phyloP scores from a whole-genome alignment of 2,797 vertebrate species.

The Hylomyscus alleni region DNA sequence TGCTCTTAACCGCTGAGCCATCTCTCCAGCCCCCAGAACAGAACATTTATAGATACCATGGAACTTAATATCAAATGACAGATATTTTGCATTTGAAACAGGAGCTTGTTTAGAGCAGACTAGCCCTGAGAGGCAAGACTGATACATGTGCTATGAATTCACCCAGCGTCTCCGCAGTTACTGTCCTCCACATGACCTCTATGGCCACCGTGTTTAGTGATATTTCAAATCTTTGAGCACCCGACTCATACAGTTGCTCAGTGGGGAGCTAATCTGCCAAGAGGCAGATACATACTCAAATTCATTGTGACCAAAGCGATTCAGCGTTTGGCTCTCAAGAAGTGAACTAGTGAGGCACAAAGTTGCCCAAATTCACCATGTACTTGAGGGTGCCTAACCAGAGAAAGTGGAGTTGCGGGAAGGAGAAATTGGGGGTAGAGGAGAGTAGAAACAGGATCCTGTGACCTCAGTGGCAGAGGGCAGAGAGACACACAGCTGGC shows the following conservation, averaged over 20 bases:
- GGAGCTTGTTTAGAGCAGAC: background rate
- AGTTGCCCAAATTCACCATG: background rate
- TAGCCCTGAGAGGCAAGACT: background rate
- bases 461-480: background rate
- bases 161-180: background rate
- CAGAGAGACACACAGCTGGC: background rate
- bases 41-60: background rate
- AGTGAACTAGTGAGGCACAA: background rate
- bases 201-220: accelerated
- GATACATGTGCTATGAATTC: background rate
- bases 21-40: background rate
- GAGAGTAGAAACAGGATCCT: background rate
- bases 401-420: background rate
- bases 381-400: background rate
- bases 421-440: background rate
- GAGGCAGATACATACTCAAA: background rate
- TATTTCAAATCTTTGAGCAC: background rate
- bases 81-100: background rate
- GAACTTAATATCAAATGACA: constrained; percentile 37
- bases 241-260: background rate
- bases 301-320: background rate
- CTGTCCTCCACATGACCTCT: background rate
- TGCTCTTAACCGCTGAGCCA: too few relatives aligned
- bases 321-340: background rate
- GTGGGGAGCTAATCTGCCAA: background rate